Evolutionary conservation across 2,113 vertebrate species (phyloP).

Genomic region (Lanius ludovicianus): DNA sequence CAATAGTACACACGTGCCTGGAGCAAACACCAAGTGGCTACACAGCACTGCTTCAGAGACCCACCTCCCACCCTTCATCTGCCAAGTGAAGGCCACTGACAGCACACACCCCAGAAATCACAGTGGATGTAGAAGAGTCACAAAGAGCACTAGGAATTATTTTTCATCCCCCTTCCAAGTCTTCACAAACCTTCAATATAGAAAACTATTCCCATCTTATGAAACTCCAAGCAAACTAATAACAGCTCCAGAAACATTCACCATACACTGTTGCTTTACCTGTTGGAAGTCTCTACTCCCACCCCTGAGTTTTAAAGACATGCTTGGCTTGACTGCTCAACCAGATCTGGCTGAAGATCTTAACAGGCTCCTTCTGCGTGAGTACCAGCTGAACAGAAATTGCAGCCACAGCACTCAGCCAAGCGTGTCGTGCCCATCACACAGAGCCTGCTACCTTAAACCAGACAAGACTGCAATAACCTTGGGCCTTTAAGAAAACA

Average conservation of each 20-base stretch:
- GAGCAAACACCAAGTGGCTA: background rate
- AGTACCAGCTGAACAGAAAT: background rate
- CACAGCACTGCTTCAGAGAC: background rate
- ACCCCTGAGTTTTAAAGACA: background rate
- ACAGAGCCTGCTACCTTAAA: background rate
- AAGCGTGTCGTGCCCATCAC: background rate
- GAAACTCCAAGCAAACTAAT: background rate
- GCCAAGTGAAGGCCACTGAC: background rate
- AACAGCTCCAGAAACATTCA: background rate
- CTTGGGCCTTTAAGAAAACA: background rate
- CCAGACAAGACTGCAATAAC: background rate
- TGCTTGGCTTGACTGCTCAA: background rate
- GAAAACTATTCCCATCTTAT: background rate
- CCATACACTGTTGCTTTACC: background rate
- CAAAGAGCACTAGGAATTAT: background rate
- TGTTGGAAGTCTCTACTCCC: background rate
- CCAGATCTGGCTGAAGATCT: constrained; percentile 6
- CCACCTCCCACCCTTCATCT: background rate
- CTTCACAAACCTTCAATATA: background rate
- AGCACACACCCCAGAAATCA: background rate
- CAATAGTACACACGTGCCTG: background rate
- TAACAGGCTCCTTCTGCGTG: background rate
- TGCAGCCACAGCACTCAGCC: background rate
- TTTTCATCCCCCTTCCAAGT: background rate
- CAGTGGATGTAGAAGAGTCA: background rate